phyloP scores from a whole-genome alignment of 2,113 vertebrate genomes.

The Corythaeola cristata region DNA sequence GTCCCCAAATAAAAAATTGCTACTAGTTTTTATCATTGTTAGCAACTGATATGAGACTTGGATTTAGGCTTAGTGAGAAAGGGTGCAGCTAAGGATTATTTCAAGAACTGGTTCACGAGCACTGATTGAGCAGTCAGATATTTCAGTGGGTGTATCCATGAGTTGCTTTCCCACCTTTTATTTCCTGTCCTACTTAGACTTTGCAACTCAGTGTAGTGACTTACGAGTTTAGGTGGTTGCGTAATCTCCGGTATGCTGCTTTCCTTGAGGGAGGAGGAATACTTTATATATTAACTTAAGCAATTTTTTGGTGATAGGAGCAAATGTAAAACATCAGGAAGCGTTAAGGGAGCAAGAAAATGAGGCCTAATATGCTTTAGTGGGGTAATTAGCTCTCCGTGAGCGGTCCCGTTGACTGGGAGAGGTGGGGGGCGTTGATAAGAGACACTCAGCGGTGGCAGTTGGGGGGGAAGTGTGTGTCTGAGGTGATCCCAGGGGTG shows the following conservation, averaged over 20 bases:
- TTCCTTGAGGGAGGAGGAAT: neutral
- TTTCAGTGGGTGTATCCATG: neutral
- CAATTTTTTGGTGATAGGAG: neutral
- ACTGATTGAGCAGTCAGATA: neutral
- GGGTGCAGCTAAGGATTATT: neutral
- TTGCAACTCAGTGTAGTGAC: neutral
- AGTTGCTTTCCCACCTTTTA: neutral
- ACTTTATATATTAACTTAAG: accelerated
- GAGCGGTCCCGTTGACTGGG: neutral
- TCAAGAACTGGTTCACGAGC: neutral
- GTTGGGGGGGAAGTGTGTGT: neutral
- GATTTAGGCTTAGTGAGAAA: neutral
- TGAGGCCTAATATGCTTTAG: neutral
- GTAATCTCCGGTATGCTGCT: neutral
- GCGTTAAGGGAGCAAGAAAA: neutral
- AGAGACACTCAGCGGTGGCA: neutral
- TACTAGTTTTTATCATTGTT: neutral
- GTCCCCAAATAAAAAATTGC: neutral
- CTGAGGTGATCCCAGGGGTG: neutral
- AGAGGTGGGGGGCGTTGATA: neutral
- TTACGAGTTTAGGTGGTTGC: accelerated
- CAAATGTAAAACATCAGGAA: accelerated
- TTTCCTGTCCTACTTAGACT: neutral
- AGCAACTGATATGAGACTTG: too few species aligned
- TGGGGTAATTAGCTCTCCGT: neutral